Evolutionary conservation across 2,113 vertebrate genomes (phyloP), one percentile per base, ranked within the genome.

Genomic region (Oncorhynchus gorbuscha): DNA sequence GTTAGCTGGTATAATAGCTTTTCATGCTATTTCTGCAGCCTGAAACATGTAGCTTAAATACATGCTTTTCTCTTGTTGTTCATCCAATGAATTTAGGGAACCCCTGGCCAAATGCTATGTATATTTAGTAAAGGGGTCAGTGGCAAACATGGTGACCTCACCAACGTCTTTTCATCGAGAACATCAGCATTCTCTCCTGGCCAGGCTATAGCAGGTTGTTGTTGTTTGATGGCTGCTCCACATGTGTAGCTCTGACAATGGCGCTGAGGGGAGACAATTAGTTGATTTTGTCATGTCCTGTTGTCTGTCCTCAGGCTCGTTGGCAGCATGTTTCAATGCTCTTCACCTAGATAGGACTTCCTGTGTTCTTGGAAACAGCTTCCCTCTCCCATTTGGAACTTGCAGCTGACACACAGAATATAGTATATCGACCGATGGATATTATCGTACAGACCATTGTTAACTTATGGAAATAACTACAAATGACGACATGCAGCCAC

Each of bases 171-270:
- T 62, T 24, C 59, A 24, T n/a, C 16, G 0, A 22, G 7, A 62
- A 62, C 20, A 62, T 22, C n/a, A 62, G 11, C 59, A 62, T 62
- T 62, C 51, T 55, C 51, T 62, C 5, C 59, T 9, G 59, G 20
- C 24, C 59, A 62, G n/a, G 59, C 59, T 64, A 32, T 8, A 51
- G 49, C 58, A 55, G 64, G 62, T 62, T 71, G 72, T 64, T 71
- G 67, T 55, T 61, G 30, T 62, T 62, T 70, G 69, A 61, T 73
- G 14, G 61, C 72, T 73, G 11, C 65, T 22, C 16, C 59, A 20
- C 48, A 83, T 61, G 62, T 64, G 67, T 28, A 22, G 20, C 49
- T 76, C 67, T 72, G 48, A 59, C 26, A 61, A 28, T 62, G 58
- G 9, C 39, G 30, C 49, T 18, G 6, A 30, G 24, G 8, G 24